Evolutionary conservation across 2,888 invertebrate genomes (phyloP).

Genomic region (Megaustenia siamemsis): DNA sequence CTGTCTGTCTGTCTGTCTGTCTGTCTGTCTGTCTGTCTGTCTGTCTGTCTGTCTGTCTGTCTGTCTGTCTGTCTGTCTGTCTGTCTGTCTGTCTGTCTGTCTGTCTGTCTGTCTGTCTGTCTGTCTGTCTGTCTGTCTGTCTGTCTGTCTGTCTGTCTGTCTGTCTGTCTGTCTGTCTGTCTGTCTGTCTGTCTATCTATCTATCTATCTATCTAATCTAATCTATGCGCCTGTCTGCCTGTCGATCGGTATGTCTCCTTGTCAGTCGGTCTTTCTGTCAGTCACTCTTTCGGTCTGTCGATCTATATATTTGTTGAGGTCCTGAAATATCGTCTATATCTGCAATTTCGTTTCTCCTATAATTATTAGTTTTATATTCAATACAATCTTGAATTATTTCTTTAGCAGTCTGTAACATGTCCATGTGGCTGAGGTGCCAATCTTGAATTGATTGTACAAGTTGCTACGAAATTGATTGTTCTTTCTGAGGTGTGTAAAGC

Average conservation of each 20-base stretch:
- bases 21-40: not conserved
- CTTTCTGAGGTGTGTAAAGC: too few relatives aligned
- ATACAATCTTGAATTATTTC: too few relatives aligned
- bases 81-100: conserved; percentile 17
- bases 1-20: not conserved
- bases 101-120: conserved; percentile 12
- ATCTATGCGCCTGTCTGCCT: not conserved
- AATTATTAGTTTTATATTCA: too few relatives aligned
- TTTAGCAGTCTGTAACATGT: too few relatives aligned
- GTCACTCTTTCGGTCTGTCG: not conserved
- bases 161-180: conserved; percentile 20
- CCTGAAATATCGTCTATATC: too few relatives aligned
- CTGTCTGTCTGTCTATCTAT: conserved; percentile 8
- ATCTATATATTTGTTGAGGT: too few relatives aligned
- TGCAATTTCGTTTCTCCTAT: too few relatives aligned
- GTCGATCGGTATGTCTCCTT: too few relatives aligned
- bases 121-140: conserved; percentile 20
- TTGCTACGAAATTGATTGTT: too few relatives aligned
- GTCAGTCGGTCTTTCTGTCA: too few relatives aligned
- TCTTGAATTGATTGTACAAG: too few relatives aligned
- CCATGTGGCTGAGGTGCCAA: too few relatives aligned
- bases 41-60: not conserved
- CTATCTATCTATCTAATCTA: conserved; percentile 2
- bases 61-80: conserved; percentile 17
- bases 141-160: conserved; percentile 7